Conservation (phyloP, 2,113 vertebrate species). For the Phylloscopus trochilus region DNA sequence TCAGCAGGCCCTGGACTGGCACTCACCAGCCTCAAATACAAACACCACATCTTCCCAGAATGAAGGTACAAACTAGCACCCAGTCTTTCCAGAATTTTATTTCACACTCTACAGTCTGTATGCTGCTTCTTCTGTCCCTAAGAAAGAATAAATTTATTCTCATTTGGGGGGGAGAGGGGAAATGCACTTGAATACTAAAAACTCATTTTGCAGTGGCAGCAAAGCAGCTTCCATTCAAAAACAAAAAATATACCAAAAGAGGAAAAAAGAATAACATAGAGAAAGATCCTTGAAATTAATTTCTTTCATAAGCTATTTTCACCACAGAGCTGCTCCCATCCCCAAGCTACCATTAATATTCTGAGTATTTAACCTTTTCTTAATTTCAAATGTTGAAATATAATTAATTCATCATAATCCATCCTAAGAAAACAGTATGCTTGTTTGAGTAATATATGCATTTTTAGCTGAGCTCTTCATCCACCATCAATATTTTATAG, state of each 20-base stretch:
- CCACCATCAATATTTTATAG: neutral
- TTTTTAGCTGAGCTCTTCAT: neutral
- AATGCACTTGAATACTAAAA: neutral
- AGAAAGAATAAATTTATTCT: neutral
- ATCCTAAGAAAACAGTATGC: neutral
- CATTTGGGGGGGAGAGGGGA: neutral
- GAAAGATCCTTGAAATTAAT: neutral
- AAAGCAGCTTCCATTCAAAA: neutral
- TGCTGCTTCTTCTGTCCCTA: neutral
- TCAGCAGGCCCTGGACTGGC: neutral
- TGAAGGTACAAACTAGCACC: neutral
- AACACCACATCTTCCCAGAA: neutral
- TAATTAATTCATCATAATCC: neutral
- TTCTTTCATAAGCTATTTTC: neutral
- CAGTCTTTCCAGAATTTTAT: neutral
- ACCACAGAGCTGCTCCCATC: neutral
- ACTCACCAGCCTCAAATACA: neutral
- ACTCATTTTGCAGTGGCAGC: neutral
- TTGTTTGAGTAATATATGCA: neutral
- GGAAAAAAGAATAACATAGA: neutral
- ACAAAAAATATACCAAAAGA: neutral
- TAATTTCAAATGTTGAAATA: conserved; percentile 4
- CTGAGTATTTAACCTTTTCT: neutral
- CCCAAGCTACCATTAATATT: neutral
- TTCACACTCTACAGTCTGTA: neutral